Conservation (phyloP, 2,113 vertebrate species). For the Vidua chalybeata region DNA sequence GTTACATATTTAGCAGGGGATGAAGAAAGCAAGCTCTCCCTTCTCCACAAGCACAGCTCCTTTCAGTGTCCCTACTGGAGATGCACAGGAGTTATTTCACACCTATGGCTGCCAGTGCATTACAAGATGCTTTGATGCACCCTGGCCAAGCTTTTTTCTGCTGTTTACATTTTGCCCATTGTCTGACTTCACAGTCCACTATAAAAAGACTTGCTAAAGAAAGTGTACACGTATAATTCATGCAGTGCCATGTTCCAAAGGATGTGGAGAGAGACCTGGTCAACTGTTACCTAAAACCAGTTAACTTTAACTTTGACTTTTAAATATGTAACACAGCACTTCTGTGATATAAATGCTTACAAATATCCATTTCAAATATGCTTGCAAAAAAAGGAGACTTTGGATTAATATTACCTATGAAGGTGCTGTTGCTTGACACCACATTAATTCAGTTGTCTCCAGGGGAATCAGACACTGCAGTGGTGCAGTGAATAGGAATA, state of each 20-base stretch:
- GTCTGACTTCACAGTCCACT: not conserved
- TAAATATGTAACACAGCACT: not conserved
- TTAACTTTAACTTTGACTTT: not conserved
- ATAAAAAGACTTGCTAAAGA: not conserved
- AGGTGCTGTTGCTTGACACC: not conserved
- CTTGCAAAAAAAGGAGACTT: not conserved
- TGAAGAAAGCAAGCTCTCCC: not conserved
- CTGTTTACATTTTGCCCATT: not conserved
- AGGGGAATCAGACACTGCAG: not conserved
- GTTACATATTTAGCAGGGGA: not conserved
- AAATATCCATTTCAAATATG: not conserved
- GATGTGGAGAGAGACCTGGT: fast-evolving
- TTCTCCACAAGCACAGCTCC: not conserved
- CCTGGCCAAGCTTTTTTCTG: not conserved
- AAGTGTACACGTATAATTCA: fast-evolving
- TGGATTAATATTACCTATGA: not conserved
- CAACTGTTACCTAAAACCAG: not conserved
- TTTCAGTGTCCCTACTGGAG: not conserved
- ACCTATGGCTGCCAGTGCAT: not conserved
- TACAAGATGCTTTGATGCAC: not conserved
- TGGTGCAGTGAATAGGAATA: not conserved
- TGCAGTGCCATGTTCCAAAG: not conserved
- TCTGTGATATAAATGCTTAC: not conserved
- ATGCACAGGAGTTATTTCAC: not conserved
- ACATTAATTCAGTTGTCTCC: not conserved